A percentile compares a stretch with the other conserved stretches of the same genome.
Evolutionary conservation across 2,888 invertebrate genomes (phyloP).

Genomic region (Chironomus tentans): DNA sequence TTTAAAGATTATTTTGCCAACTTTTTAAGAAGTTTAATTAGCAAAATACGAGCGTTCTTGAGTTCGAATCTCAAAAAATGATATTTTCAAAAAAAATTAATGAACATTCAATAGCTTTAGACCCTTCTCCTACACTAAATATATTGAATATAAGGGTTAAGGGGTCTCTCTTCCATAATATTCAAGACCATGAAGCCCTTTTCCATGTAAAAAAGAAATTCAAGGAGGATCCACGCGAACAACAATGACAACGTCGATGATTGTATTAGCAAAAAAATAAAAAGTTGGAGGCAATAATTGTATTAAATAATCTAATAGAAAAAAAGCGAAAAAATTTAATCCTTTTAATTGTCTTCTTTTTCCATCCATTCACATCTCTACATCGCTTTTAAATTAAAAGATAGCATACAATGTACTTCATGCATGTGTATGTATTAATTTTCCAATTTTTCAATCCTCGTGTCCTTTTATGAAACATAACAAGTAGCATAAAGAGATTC

Average conservation of each 20-base stretch:
- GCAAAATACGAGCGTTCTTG: too few species aligned
- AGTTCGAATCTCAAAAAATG: too few species aligned
- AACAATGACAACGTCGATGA: not conserved
- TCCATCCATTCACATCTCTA: not conserved
- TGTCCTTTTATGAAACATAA: not conserved
- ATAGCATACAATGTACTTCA: not conserved
- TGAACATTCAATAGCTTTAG: too few species aligned
- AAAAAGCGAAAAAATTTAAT: constrained; percentile 16
- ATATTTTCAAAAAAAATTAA: not conserved
- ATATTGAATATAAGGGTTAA: too few species aligned
- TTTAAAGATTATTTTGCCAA: too few species aligned
- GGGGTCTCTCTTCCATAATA: too few species aligned
- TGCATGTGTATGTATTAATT: constrained; percentile 11
- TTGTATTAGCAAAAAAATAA: not conserved
- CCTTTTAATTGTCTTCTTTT: constrained; percentile 24
- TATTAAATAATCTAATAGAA: constrained; percentile 25
- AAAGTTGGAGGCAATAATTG: constrained; percentile 1
- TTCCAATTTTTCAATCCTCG: constrained; percentile 12
- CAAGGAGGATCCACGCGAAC: not conserved
- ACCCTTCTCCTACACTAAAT: too few species aligned
- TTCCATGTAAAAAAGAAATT: not conserved
- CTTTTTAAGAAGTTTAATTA: too few species aligned
- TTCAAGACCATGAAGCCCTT: not conserved
- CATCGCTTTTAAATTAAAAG: not conserved
- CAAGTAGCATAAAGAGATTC: too few species aligned